A percentile compares a stretch with the other conserved stretches of the same genome.
Evolutionary conservation across 2,113 vertebrate species (phyloP).

Genomic region (Talpa occidentalis): DNA sequence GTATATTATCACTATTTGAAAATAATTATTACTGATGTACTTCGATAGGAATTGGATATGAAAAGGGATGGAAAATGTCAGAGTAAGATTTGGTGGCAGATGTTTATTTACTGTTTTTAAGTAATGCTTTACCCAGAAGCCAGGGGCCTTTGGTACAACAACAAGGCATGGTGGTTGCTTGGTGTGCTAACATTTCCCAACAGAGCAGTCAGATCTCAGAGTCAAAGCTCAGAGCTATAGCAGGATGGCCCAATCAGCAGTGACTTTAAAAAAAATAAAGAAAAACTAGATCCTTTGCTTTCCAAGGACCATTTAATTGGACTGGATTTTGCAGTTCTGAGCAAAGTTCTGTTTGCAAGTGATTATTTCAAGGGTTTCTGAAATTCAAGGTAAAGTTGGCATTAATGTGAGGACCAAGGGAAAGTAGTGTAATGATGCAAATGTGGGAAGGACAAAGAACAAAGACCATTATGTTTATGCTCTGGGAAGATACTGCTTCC

Average conservation of each 20-base stretch:
- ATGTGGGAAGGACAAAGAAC: slow-evolving; percentile 46
- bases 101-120: slow-evolving; percentile 22
- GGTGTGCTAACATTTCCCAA: background rate
- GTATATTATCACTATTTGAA: slow-evolving; percentile 46
- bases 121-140: background rate
- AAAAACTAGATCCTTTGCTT: background rate
- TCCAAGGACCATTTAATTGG: background rate
- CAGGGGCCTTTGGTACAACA: background rate
- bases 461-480: slow-evolving; percentile 47
- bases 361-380: slow-evolving; percentile 30
- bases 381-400: slow-evolving; percentile 1
- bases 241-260: background rate
- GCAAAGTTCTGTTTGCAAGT: background rate
- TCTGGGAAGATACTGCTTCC: background rate
- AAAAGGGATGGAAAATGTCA: slow-evolving; percentile 46
- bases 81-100: background rate
- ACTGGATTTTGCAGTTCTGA: background rate
- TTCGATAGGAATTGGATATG: slow-evolving; percentile 23
- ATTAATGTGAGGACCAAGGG: background rate
- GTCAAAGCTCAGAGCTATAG: background rate
- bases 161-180: background rate
- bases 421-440: background rate
- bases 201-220: background rate
- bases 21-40: background rate
- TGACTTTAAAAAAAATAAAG: background rate